Conservation (phyloP, 2,888 invertebrate genomes). For the Drosophila mulleri region DNA sequence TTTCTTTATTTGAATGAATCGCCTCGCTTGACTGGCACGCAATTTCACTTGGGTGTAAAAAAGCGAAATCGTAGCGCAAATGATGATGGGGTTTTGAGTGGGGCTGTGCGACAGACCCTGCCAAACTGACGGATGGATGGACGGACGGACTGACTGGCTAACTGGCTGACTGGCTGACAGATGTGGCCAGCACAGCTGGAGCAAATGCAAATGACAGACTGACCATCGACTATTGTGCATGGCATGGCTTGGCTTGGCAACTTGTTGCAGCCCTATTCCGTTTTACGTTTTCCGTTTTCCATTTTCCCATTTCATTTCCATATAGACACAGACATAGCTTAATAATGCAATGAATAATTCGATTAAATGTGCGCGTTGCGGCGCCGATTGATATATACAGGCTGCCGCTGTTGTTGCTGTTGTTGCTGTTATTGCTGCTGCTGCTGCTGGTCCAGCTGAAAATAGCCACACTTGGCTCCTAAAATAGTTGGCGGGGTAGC, state of each 20-base stretch:
- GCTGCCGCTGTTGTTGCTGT: conserved; percentile 40
- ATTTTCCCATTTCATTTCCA: conserved; percentile 6
- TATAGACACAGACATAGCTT: conserved; percentile 15
- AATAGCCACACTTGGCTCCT: conserved; percentile 66
- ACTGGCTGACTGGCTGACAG: conserved; percentile 40
- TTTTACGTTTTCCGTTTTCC: neutral
- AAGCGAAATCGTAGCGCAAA: conserved; percentile 51
- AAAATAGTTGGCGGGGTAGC: conserved; percentile 58
- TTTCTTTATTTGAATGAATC: conserved; percentile 77
- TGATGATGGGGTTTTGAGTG: conserved; percentile 49
- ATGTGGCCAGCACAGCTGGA: conserved; percentile 41
- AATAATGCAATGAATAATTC: conserved; percentile 63
- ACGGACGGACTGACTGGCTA: conserved; percentile 20
- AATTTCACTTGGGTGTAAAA: conserved; percentile 65
- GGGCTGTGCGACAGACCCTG: conserved; percentile 14
- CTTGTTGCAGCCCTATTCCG: conserved; percentile 57
- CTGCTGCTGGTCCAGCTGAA: conserved; percentile 42
- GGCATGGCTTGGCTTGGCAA: conserved; percentile 16
- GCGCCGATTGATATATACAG: conserved; percentile 68
- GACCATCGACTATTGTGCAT: conserved; percentile 21
- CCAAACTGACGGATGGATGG: conserved; percentile 20
- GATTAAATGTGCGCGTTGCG: conserved; percentile 50
- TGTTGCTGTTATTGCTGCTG: conserved; percentile 11
- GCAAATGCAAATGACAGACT: conserved; percentile 42
- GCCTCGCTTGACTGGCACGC: conserved; percentile 72